phyloP scores from a whole-genome alignment of 2,113 vertebrate genomes.

The Otus sunia region DNA sequence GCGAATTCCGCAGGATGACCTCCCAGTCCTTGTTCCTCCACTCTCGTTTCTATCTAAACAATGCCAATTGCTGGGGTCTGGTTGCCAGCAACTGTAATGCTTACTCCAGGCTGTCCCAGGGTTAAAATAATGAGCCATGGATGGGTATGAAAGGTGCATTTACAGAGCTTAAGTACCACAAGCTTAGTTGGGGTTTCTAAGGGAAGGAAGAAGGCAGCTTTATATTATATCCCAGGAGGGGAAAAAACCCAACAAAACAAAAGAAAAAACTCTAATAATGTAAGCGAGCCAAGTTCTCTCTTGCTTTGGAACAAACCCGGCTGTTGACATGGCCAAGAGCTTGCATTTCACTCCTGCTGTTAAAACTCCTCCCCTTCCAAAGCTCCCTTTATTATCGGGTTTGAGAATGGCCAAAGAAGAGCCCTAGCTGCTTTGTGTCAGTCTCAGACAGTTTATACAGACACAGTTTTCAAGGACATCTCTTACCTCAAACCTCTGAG shows the following conservation, averaged over 20 bases:
- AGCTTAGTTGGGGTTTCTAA: neutral
- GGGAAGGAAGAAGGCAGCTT: neutral
- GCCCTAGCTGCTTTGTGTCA: constrained; percentile 1
- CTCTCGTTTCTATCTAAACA: constrained; percentile 34
- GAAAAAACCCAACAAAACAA: neutral
- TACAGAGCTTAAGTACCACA: neutral
- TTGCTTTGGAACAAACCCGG: constrained; percentile 31
- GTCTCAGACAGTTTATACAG: neutral
- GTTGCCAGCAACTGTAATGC: neutral
- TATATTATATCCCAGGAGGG: neutral
- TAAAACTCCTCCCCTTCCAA: constrained; percentile 9
- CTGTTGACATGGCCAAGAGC: constrained; percentile 13
- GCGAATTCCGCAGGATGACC: constrained; percentile 40
- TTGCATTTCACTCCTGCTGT: constrained; percentile 17
- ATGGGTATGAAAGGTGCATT: neutral
- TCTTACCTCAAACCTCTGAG: constrained; percentile 95
- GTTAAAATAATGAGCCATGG: neutral
- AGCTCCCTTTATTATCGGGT: neutral
- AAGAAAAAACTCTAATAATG: neutral
- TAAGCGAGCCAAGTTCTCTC: neutral
- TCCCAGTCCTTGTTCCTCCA: constrained; percentile 1
- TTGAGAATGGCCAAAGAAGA: neutral
- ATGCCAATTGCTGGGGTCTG: neutral
- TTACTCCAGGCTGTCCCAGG: neutral
- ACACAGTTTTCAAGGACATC: neutral